A percentile compares a stretch with the other conserved stretches of the same genome.
Conservation (phyloP, 2,113 vertebrate genomes). For the Psophia crepitans region DNA sequence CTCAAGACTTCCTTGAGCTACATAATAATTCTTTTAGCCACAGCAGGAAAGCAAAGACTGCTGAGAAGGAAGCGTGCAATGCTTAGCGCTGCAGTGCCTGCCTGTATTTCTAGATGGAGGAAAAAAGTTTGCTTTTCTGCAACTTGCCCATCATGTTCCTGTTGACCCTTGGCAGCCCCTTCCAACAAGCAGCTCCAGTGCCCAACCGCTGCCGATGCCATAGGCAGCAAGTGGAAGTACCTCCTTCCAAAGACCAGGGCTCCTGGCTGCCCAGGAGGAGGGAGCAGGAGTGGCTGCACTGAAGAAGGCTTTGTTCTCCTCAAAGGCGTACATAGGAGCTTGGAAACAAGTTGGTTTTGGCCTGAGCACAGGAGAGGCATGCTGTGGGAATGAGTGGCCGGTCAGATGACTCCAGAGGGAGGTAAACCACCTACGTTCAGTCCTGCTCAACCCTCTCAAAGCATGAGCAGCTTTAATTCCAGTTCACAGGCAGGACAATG, state of each 20-base stretch:
- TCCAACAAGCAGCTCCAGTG: accelerated
- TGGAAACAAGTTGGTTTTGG: slow-evolving; percentile 45
- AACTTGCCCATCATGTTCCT: background rate
- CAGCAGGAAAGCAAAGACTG: background rate
- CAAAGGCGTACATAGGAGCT: background rate
- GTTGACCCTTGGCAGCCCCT: background rate
- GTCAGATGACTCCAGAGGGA: background rate
- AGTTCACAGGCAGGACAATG: background rate
- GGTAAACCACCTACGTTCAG: background rate
- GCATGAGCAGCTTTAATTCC: background rate
- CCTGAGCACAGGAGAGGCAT: background rate
- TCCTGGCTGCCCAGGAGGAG: accelerated
- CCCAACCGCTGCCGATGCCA: accelerated
- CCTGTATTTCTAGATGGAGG: background rate
- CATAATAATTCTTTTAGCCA: background rate
- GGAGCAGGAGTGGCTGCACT: background rate
- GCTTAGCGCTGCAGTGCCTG: background rate
- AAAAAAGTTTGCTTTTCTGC: background rate
- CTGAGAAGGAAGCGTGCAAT: accelerated
- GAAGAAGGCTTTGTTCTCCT: slow-evolving; percentile 6
- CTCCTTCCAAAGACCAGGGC: background rate
- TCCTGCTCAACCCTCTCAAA: background rate
- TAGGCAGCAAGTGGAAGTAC: background rate
- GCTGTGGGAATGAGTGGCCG: background rate
- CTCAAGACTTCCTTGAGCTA: background rate